Conservation (phyloP, 2,888 invertebrate genomes). For the Spilosoma lubricipeda region DNA sequence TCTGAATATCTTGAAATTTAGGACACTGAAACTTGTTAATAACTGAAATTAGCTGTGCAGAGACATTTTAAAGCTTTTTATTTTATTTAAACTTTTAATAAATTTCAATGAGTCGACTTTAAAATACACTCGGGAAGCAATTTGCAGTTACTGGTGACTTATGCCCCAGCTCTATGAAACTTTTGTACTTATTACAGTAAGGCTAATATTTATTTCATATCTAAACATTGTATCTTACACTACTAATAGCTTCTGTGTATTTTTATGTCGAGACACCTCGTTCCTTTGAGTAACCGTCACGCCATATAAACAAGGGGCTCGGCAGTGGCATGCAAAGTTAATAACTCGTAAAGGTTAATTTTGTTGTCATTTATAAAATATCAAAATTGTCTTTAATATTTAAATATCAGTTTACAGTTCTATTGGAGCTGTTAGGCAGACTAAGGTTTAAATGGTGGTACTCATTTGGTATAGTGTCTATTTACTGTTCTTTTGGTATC, state of each 20-base stretch:
- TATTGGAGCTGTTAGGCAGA: background rate
- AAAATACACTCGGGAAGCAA: conserved; percentile 8
- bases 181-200: background rate
- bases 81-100: background rate
- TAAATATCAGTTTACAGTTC: conserved; percentile 4
- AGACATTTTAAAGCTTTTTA: conserved; percentile 5
- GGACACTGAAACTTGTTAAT: background rate
- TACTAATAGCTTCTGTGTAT: conserved; percentile 7
- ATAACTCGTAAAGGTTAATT: conserved; percentile 48
- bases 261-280: conserved; percentile 16
- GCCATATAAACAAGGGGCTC: conserved; percentile 37
- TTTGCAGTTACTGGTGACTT: conserved; percentile 11
- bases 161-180: background rate
- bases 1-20: background rate
- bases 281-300: conserved; percentile 37
- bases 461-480: no score
- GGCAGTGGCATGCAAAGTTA: conserved; percentile 36
- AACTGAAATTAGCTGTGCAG: background rate
- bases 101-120: conserved; percentile 7
- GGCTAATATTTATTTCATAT: background rate
- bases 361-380: conserved; percentile 49
- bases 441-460: no score
- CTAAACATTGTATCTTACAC: conserved; percentile 1
- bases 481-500: background rate
- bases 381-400: conserved; percentile 21